A percentile compares a stretch with the other conserved stretches of the same genome.
These are phyloP conservation scores for Aulostomus chinensis DNA, from an alignment of 2,797 vertebrate genomes.

Conservation along the genomic window DNA sequence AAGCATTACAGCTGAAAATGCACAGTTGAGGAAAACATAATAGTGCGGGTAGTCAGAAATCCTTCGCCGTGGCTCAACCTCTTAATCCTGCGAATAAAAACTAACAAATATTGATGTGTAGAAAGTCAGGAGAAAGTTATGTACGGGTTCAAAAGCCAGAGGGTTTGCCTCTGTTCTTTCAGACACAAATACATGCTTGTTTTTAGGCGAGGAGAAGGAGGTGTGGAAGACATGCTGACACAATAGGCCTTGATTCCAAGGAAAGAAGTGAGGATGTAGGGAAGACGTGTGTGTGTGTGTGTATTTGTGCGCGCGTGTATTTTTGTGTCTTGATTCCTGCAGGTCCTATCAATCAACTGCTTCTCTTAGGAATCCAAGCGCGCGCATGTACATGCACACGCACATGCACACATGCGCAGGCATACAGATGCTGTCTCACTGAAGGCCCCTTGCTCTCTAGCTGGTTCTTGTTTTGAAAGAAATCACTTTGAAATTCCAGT, in stretches of 20 bases:
- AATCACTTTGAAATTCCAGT: too few relatives aligned
- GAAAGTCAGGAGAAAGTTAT: conserved; percentile 13
- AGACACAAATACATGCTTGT: conserved; percentile 12
- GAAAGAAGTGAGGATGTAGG: neutral
- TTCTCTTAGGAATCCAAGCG: too few relatives aligned
- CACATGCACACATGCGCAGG: too few relatives aligned
- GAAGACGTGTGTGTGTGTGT: neutral
- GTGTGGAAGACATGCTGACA: conserved; percentile 29
- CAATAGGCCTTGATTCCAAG: conserved; percentile 8
- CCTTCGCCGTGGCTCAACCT: neutral
- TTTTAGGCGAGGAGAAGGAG: conserved; percentile 22
- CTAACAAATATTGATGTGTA: neutral
- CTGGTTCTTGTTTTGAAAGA: too few relatives aligned
- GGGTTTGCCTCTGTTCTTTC: neutral
- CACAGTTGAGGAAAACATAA: conserved; percentile 11
- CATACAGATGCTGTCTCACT: too few relatives aligned
- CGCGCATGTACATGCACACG: too few relatives aligned
- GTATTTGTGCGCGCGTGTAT: too few relatives aligned
- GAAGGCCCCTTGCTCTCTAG: too few relatives aligned
- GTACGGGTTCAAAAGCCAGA: conserved; percentile 1
- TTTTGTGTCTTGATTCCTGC: too few relatives aligned
- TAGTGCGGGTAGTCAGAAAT: neutral
- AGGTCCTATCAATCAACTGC: conserved; percentile 10
- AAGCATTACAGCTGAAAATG: conserved; percentile 17
- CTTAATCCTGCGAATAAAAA: conserved; percentile 18